Evolutionary conservation across 2,888 invertebrate species (phyloP), one percentile per base, ranked within the genome.

Genomic region (Standfussiana lucernea): DNA sequence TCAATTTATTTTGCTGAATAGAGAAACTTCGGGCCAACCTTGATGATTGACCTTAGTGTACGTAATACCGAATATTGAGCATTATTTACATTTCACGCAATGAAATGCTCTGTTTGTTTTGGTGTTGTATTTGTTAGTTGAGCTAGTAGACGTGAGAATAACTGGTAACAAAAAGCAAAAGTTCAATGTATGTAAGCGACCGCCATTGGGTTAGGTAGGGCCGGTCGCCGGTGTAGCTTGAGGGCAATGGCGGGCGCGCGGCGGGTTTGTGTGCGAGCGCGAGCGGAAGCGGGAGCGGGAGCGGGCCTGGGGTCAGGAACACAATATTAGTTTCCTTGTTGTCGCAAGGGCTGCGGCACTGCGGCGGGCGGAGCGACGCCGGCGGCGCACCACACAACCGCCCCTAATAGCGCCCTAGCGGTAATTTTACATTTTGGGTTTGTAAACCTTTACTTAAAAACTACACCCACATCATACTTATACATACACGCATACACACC

Each of bases 241-340:
- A 59, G 85, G 82, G 76, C 66, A 75, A 82, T 70, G 82, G 82
- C 82, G 83, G 80, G 91, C 90, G 92, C 64, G 92, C 84, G 90
- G 94, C 94, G 95, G 94, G 95, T 95, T 95, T 95, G 95, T 88
- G 91, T 89, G 93, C 87, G 90, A 86, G 91, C 89, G 91, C 70
- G 84, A 89, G 93, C 89, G 93, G 88, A 91, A 86, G 91, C 88
- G 93, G 88, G 87, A 89, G 92, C 89, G 93, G 86, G 88, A 89
- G 91, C 90, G 94, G 94, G 78, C 88, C 90, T 92, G 95, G 95
- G 94, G 95, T 95, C 94, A 96, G 96, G 96, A 97, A 95, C 96
- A 96, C 94, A 97, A 97, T 96, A 97, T 97, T 97, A 97, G 97
- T 97, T 97, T 97, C 96, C 95, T 97, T 97, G 97, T 97, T 97